Evolutionary conservation across 1,140 invertebrate genomes (phyloP).

Genomic region (Chironomus tepperi): DNA sequence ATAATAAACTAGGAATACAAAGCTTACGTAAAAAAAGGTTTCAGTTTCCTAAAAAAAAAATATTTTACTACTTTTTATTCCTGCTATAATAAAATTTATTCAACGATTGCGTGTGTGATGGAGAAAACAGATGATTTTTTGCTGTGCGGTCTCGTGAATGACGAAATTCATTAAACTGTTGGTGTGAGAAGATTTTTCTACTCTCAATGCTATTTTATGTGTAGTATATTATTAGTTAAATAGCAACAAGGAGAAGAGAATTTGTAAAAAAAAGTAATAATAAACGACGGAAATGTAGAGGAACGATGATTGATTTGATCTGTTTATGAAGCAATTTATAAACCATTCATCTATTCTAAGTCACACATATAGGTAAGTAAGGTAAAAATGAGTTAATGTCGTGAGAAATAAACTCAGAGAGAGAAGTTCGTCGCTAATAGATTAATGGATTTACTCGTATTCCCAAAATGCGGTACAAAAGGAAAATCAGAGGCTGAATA

Average conservation of each 20-base stretch:
- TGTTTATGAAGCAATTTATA: conserved; percentile 10
- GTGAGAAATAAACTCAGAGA: too few relatives aligned
- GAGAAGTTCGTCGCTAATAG: too few relatives aligned
- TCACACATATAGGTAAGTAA: not conserved
- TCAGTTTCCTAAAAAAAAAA: too few relatives aligned
- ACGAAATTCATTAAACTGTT: not conserved
- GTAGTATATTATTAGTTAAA: too few relatives aligned
- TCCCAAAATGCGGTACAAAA: too few relatives aligned
- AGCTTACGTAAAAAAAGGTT: too few relatives aligned
- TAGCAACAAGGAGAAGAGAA: not conserved
- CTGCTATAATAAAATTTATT: not conserved
- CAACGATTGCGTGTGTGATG: not conserved
- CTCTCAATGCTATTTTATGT: not conserved
- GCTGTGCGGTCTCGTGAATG: not conserved
- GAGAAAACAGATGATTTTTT: conserved; percentile 19
- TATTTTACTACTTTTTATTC: too few relatives aligned
- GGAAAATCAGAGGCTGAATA: too few relatives aligned
- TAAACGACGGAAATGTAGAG: not conserved
- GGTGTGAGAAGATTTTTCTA: not conserved
- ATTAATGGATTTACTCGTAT: too few relatives aligned
- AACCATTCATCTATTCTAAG: not conserved
- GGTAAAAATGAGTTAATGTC: too few relatives aligned
- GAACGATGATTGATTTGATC: conserved; percentile 16
- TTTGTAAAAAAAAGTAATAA: not conserved
- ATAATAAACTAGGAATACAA: too few relatives aligned